Evolutionary conservation across 2,113 vertebrate species (phyloP), one percentile per base, ranked within the genome.

Genomic region (Plotosus lineatus): DNA sequence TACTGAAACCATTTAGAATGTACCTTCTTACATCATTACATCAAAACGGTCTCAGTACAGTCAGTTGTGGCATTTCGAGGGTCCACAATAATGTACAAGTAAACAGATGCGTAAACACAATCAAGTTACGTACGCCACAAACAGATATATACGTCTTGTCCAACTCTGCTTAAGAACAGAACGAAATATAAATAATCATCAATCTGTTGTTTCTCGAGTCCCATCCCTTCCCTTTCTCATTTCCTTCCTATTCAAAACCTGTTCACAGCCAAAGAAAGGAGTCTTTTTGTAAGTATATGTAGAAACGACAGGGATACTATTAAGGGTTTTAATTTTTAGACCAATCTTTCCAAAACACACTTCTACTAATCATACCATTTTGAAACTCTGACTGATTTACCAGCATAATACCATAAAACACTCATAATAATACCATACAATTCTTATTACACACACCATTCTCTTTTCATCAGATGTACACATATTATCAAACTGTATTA

Each of bases 241-340:
- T 90, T 90, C 88, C 89, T 90, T 90, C 89, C 89, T 85, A 75
- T 48, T 82, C 83, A 65, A 88, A 88, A 86, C 87, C 86, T 50
- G 21, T 0, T 17, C 81, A 75, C 85, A 86, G 75, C 15, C 10
- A 74, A 65, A 73, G 50, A 55, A 61, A 83, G 9, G 28, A 74
- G 23, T 77, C 66, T 63, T 82, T 80, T 61, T 51, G 33, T 83
- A 12, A 74, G 33, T 78, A n/a, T n/a, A n/a, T 71, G 36, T 72
- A 71, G 12, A 83, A 80, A 53, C 51, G 17, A 53, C 28, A 31
- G 7, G 81, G 36, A 1, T 19, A 68, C n/a, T n/a, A n/a, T n/a
- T n/a, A n/a, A n/a, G n/a, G n/a, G n/a, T n/a, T n/a, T n/a, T n/a
- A n/a, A n/a, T n/a, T n/a, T n/a, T n/a, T n/a, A n/a, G n/a, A n/a